A percentile compares a stretch with the other conserved stretches of the same genome.
Evolutionary conservation across 2,113 vertebrate genomes (phyloP).

Genomic region (Sinocyclocheilus rhinocerous): DNA sequence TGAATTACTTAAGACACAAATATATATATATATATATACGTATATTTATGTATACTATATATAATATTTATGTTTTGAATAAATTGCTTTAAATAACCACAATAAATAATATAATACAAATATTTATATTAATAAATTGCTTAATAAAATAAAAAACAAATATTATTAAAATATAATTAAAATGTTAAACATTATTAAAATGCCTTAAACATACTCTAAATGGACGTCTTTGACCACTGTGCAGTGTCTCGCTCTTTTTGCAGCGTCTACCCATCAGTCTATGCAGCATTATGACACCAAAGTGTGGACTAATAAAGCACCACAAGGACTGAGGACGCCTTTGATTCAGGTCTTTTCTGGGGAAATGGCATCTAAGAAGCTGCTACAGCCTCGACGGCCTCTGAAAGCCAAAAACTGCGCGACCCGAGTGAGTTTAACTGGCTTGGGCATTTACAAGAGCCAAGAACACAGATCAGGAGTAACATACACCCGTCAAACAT

Average conservation of each 20-base stretch:
- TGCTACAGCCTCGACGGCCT: neutral
- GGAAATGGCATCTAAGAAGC: neutral
- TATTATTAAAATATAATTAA: neutral
- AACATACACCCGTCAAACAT: constrained; percentile 7
- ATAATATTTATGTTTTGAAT: neutral
- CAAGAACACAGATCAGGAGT: constrained; percentile 18
- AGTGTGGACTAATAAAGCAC: neutral
- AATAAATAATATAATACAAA: neutral
- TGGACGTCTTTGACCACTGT: neutral
- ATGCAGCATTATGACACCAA: neutral
- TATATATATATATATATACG: neutral
- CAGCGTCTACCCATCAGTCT: neutral
- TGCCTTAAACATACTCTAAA: neutral
- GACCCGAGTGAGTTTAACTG: neutral
- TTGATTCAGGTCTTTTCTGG: neutral
- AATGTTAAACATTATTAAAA: neutral
- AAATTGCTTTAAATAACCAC: neutral
- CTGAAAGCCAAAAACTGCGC: neutral
- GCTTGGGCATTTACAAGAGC: neutral
- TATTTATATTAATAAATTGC: neutral
- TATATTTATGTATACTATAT: neutral
- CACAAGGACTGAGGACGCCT: neutral
- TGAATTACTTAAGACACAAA: neutral
- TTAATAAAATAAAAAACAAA: neutral
- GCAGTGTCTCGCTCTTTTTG: neutral